Conservation (phyloP, 2,797 vertebrate genomes). For the Artibeus lituratus region DNA sequence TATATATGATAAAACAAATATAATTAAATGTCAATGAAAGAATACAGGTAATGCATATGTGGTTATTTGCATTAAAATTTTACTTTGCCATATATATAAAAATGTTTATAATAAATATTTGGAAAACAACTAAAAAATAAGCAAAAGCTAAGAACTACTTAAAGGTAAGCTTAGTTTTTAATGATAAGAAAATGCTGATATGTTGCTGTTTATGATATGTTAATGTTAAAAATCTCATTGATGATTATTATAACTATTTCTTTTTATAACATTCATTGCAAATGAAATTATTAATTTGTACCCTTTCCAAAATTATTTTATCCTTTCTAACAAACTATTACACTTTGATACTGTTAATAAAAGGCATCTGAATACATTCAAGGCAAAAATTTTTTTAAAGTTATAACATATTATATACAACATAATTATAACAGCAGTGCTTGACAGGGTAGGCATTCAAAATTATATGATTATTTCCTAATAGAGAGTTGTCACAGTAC, state of each 20-base stretch:
- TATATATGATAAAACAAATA: too few relatives aligned
- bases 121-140: neutral
- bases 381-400: neutral
- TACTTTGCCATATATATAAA: too few relatives aligned
- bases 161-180: neutral
- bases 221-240: neutral
- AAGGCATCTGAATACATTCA: neutral
- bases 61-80: too few relatives aligned
- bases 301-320: neutral
- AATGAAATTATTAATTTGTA: neutral
- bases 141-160: neutral
- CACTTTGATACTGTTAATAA: neutral
- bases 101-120: too few relatives aligned
- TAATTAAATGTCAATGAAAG: too few relatives aligned
- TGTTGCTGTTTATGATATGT: neutral
- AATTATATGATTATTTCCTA: neutral
- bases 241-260: neutral
- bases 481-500: neutral
- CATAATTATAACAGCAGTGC: neutral
- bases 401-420: neutral
- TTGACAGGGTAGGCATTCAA: neutral
- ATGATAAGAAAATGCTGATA: neutral
- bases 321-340: neutral
- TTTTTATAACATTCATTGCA: neutral
- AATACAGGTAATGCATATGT: too few relatives aligned